Percentiles rank a stretch among this genome's conserved stretches.
These are phyloP conservation scores for Hexactinellida sp. DNA, from an alignment of 37 sponge, comb jelly and placozoan species.

Conservation along the genomic window DNA sequence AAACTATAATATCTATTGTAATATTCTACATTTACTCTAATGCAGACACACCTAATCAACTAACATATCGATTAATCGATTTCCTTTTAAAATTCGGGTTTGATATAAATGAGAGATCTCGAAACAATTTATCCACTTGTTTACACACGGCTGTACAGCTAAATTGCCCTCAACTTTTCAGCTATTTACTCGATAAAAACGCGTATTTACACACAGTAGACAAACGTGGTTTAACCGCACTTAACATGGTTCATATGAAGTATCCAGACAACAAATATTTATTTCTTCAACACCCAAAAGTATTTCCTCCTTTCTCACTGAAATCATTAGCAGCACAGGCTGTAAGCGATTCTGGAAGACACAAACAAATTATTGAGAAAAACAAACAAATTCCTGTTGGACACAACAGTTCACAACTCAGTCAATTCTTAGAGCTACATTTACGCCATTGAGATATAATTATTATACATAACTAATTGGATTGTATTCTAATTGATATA, in stretches of 20 bases:
- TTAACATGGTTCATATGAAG: not conserved
- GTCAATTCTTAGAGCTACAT: not conserved
- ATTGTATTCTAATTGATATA: no score
- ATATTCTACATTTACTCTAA: not conserved
- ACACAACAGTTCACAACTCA: not conserved
- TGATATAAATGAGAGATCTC: conserved; percentile 1
- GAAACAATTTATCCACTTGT: not conserved
- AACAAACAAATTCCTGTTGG: not conserved
- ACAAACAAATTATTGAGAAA: no score
- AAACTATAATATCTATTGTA: not conserved
- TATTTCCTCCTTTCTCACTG: not conserved
- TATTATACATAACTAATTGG: no score
- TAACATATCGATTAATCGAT: not conserved
- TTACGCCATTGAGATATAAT: not conserved
- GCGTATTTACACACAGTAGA: not conserved
- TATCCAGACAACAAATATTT: not conserved
- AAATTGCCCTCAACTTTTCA: not conserved
- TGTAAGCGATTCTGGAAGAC: not conserved
- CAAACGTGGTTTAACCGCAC: not conserved
- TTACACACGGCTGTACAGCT: not conserved
- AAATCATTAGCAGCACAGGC: not conserved
- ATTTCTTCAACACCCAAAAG: not conserved
- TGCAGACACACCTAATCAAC: no score
- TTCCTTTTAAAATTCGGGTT: not conserved
- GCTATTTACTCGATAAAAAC: not conserved